phyloP scores from a whole-genome alignment of 2,113 vertebrate species.

The Typhlomys cinereus region DNA sequence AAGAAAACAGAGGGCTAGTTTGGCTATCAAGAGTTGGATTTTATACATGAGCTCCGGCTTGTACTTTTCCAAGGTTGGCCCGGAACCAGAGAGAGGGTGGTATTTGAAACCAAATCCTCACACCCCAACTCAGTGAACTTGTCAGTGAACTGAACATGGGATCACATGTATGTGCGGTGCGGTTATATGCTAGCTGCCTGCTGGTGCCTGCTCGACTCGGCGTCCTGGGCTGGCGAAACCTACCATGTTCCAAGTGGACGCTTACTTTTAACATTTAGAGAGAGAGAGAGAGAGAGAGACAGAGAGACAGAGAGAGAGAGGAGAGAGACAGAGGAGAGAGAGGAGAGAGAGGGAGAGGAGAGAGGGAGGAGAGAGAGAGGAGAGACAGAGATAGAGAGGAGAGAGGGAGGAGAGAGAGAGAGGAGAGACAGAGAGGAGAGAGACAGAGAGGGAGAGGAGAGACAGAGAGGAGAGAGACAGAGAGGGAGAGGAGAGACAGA shows the following conservation, averaged over 20 bases:
- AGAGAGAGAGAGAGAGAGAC: too few relatives aligned
- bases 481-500: too few relatives aligned
- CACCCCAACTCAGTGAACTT: not conserved
- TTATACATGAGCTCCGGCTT: not conserved
- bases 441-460: too few relatives aligned
- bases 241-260: not conserved
- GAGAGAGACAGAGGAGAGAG: too few relatives aligned
- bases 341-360: too few relatives aligned
- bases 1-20: not conserved
- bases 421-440: too few relatives aligned
- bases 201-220: not conserved
- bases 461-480: too few relatives aligned
- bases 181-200: not conserved
- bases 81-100: not conserved
- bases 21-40: not conserved
- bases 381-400: too few relatives aligned
- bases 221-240: not conserved
- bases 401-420: too few relatives aligned
- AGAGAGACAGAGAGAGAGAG: too few relatives aligned
- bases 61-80: not conserved
- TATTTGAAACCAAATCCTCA: not conserved
- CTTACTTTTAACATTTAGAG: too few relatives aligned
- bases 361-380: too few relatives aligned
- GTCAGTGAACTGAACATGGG: not conserved
- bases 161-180: accelerated